A percentile compares a stretch with the other conserved stretches of the same genome.
Evolutionary conservation across 1,140 invertebrate species (phyloP).

Genomic region (Pinna nobilis): DNA sequence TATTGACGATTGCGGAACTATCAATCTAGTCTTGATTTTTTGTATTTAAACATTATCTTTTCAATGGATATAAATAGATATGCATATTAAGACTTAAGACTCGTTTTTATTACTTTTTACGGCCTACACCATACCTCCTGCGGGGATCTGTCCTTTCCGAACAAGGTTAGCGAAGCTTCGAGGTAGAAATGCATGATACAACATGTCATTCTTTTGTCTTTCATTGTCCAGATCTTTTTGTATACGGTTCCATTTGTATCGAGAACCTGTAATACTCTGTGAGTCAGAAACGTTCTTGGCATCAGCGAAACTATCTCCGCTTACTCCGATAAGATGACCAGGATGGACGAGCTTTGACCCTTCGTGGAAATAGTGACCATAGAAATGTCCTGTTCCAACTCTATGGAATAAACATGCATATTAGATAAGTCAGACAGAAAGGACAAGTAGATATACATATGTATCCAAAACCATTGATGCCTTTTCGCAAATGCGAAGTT

Average conservation of each 20-base stretch:
- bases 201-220: conserved; percentile 32
- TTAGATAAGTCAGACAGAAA: neutral
- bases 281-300: neutral
- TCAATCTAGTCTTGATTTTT: no score
- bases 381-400: conserved; percentile 30
- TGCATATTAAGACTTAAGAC: no score
- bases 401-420: neutral
- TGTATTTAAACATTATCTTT: no score
- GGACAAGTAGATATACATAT: no score
- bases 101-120: no score
- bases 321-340: conserved; percentile 7
- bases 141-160: conserved; percentile 32
- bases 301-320: conserved; percentile 2
- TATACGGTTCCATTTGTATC: conserved; percentile 23
- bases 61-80: no score
- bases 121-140: conserved; percentile 37
- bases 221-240: conserved; percentile 54
- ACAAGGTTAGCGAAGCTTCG: conserved; percentile 36
- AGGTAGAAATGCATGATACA: conserved; percentile 50
- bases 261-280: neutral
- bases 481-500: no score
- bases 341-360: neutral
- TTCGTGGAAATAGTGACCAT: conserved; percentile 14
- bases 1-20: no score
- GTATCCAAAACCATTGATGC: no score